Percentiles rank a stretch among this genome's conserved stretches.
phyloP scores from a whole-genome alignment of 1,140 invertebrate species.

The Rhagoletis pomonella region DNA sequence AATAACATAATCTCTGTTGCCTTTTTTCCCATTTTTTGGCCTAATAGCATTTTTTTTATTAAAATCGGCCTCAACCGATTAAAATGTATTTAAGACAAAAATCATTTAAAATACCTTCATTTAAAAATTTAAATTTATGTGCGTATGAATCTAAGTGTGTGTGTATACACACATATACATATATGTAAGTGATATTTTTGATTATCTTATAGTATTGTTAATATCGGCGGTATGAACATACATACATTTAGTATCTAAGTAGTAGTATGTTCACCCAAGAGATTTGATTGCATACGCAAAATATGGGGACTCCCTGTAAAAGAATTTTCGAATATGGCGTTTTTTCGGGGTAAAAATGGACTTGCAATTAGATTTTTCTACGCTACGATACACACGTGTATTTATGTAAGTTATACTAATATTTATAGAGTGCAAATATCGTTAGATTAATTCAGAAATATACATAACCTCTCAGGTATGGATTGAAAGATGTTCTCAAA shows the following conservation, averaged over 20 bases:
- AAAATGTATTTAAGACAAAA: too few relatives aligned
- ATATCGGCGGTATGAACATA: constrained; percentile 1
- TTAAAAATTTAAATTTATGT: too few relatives aligned
- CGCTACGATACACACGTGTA: not conserved
- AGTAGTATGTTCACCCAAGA: not conserved
- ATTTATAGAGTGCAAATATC: not conserved
- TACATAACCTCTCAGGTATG: not conserved
- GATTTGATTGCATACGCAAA: constrained; percentile 43
- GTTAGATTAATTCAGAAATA: constrained; percentile 1
- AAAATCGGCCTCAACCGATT: too few relatives aligned
- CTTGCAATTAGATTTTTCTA: not conserved
- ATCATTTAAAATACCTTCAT: too few relatives aligned
- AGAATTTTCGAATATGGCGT: not conserved
- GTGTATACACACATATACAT: not conserved
- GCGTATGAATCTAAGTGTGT: not conserved
- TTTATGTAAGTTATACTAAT: not conserved
- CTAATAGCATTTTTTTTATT: too few relatives aligned
- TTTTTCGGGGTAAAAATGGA: not conserved
- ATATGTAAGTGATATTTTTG: not conserved
- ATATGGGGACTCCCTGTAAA: constrained; percentile 19
- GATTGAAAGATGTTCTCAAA: not conserved
- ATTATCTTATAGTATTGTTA: constrained; percentile 48
- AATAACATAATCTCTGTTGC: too few relatives aligned
- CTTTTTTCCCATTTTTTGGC: too few relatives aligned
- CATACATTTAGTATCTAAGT: not conserved